Percentiles rank a stretch among this genome's conserved stretches.
These are phyloP conservation scores for Astropecten irregularis DNA, from an alignment of 53 echinoderm and acorn worm species.

Conservation along the genomic window DNA sequence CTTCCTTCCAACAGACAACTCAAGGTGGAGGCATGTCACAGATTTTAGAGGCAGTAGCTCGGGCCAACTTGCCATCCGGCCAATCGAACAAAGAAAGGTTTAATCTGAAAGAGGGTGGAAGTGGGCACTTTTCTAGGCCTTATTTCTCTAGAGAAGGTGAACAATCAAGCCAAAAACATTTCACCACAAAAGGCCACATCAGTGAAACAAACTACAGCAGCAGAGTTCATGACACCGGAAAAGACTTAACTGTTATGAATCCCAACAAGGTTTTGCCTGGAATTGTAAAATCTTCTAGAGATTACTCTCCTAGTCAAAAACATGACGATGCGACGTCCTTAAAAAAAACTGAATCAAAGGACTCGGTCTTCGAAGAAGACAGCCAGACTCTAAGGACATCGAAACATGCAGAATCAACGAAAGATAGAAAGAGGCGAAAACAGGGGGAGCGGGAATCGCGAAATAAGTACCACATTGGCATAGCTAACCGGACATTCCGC, in stretches of 20 bases:
- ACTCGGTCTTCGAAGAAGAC: slow-evolving; percentile 8
- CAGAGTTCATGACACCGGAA: neutral
- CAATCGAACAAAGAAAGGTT: slow-evolving; percentile 2
- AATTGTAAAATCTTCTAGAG: neutral
- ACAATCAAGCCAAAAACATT: too few relatives aligned
- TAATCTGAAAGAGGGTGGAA: neutral
- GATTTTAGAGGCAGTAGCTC: neutral
- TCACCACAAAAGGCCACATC: too few relatives aligned
- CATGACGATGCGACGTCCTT: neutral
- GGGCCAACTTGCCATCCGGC: slow-evolving; percentile 12
- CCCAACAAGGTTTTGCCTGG: slow-evolving; percentile 40
- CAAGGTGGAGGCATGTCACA: neutral
- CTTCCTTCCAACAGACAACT: neutral
- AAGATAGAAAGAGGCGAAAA: slow-evolving; percentile 11
- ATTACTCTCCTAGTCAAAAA: neutral
- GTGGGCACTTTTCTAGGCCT: slow-evolving; percentile 13
- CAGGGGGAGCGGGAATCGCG: neutral
- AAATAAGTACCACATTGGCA: slow-evolving; percentile 79
- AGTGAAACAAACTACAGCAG: too few relatives aligned
- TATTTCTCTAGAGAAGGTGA: slow-evolving; percentile 35
- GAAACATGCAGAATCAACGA: too few relatives aligned
- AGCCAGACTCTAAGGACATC: too few relatives aligned
- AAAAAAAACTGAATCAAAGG: neutral
- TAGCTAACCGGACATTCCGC: slow-evolving; percentile 68
- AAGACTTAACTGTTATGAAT: neutral